Conservation (phyloP, 2,113 vertebrate genomes). For the Suncus etruscus region DNA sequence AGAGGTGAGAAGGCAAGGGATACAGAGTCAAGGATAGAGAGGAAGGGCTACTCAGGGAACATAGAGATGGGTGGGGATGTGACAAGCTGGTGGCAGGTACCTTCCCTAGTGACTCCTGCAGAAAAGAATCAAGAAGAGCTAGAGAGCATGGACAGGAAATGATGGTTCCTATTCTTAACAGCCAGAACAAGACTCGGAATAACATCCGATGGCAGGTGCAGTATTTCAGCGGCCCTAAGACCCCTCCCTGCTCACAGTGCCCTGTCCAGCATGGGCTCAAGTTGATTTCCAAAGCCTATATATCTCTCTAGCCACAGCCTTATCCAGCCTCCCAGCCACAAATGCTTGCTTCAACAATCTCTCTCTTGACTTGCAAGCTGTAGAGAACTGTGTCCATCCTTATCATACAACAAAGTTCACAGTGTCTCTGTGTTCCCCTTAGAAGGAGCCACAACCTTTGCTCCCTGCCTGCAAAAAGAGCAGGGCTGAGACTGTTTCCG, state of each 20-base stretch:
- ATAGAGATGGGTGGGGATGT: too few relatives aligned
- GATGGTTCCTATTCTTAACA: too few relatives aligned
- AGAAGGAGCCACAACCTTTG: not conserved
- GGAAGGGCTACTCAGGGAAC: not conserved
- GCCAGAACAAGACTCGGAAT: not conserved
- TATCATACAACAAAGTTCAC: not conserved
- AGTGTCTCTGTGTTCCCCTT: too few relatives aligned
- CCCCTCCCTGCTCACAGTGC: too few relatives aligned
- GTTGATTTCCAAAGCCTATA: too few relatives aligned
- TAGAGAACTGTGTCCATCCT: not conserved
- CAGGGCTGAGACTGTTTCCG: too few relatives aligned
- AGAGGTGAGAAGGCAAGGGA: not conserved
- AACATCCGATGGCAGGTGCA: too few relatives aligned
- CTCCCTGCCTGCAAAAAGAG: too few relatives aligned
- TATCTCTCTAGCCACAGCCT: too few relatives aligned
- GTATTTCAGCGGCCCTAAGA: not conserved
- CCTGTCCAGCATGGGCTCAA: too few relatives aligned
- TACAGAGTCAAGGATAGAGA: not conserved
- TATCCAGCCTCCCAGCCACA: not conserved
- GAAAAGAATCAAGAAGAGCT: not conserved
- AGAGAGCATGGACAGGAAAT: not conserved
- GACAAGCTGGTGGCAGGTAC: too few relatives aligned
- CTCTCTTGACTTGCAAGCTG: not conserved
- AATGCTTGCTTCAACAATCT: not conserved
- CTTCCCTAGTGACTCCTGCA: too few relatives aligned